Conservation (phyloP, 2,113 vertebrate species). For the Girardinichthys multiradiatus region DNA sequence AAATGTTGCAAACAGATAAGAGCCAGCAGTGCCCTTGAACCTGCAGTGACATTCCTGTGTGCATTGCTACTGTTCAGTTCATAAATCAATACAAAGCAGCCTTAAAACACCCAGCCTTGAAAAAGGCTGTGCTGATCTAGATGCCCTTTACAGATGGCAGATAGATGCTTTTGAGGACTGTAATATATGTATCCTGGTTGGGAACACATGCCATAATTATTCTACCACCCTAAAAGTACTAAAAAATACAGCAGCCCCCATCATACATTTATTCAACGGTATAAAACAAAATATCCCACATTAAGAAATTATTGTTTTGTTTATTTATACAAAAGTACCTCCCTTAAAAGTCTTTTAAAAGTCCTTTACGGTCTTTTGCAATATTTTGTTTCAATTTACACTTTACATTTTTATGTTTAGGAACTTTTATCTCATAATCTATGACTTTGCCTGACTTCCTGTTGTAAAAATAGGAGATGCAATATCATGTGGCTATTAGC, state of each 20-base stretch:
- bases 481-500: too few relatives aligned
- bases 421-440: too few relatives aligned
- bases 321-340: too few relatives aligned
- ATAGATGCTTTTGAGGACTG: background rate
- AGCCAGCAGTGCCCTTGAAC: conserved; percentile 52
- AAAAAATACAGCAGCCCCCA: background rate
- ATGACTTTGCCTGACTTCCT: too few relatives aligned
- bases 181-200: background rate
- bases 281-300: too few relatives aligned
- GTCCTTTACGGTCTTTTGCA: too few relatives aligned
- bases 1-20: conserved; percentile 22
- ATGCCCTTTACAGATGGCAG: conserved; percentile 20
- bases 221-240: background rate
- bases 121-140: conserved; percentile 16
- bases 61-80: conserved; percentile 45
- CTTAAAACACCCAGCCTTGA: conserved; percentile 51
- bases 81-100: conserved; percentile 32
- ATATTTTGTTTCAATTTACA: too few relatives aligned
- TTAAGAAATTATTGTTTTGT: too few relatives aligned
- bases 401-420: too few relatives aligned
- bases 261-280: too few relatives aligned
- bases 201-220: background rate
- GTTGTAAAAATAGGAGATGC: too few relatives aligned
- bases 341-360: too few relatives aligned
- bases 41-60: background rate